Evolutionary conservation across 2,113 vertebrate genomes (phyloP), one percentile per base, ranked within the genome.

Genomic region (Hippopotamus amphibius): DNA sequence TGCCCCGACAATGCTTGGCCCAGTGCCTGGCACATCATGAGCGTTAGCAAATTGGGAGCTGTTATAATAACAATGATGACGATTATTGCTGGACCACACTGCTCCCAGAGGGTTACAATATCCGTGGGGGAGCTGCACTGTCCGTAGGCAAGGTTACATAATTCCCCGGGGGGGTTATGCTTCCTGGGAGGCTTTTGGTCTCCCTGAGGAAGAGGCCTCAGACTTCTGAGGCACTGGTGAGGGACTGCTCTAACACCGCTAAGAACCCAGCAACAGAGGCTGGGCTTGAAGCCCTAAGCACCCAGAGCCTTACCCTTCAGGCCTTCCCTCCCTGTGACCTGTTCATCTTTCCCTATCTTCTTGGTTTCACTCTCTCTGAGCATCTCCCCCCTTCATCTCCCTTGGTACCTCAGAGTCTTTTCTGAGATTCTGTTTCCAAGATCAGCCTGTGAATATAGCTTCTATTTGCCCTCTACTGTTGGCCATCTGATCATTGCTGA

Each of bases 61-160:
- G 94, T 96, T 95, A 95, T 85, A 88, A 30, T 50, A 95, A 95
- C 71, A 91, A 72, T 80, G 92, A 92, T 81, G 90, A 97, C 57
- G 74, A 85, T 95, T 57, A 86, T 66, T 94, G 96, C 89, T 80
- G 97, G 97, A 97, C 97, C 90, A 68, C 90, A 93, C 80, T 41
- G 90, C 95, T 97, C 97, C 97, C 95, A 82, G 94, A 96, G 90
- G 97, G 94, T 97, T 95, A 89, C 90, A 93, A 76, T 89, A 96
- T 84, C 90, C 59, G 15, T 95, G 93, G 83, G 96, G 96, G 96
- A 96, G 97, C 68, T 50, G 74, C 46, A 72, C 79, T 97, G 97
- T 93, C 97, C 77, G 48, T 95, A 97, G 96, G 96, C 97, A 97
- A 95, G 96, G 97, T 98, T 97, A 98, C 97, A 96, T 97, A 97